Percentiles rank a stretch among this genome's conserved stretches.
These are phyloP conservation scores for Serinus canaria DNA, from an alignment of 2,113 vertebrate species.

Conservation along the genomic window DNA sequence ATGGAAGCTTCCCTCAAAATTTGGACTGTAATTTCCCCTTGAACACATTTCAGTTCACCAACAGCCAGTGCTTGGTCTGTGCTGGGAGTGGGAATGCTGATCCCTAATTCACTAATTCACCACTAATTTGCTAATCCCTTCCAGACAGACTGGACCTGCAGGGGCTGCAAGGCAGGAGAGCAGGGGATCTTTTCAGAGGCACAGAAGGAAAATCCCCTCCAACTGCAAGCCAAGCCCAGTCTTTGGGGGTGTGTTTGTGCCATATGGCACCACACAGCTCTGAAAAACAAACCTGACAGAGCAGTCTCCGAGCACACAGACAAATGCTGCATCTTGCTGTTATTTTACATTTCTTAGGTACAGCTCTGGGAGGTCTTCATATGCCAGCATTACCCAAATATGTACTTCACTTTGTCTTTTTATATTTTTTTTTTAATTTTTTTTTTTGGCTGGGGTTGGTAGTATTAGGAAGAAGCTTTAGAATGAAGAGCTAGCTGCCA, in stretches of 20 bases:
- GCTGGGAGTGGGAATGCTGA: rapidly evolving
- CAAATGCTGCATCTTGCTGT: not conserved
- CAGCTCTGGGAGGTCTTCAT: not conserved
- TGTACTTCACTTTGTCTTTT: not conserved
- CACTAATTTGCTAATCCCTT: not conserved
- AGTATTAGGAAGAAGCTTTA: not conserved
- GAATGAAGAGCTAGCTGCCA: not conserved
- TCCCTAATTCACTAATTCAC: not conserved
- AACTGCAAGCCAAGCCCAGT: not conserved
- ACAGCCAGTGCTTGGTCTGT: not conserved
- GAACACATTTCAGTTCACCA: not conserved
- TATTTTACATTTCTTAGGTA: not conserved
- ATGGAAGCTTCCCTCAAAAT: not conserved
- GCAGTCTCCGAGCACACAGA: not conserved
- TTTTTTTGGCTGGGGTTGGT: rapidly evolving
- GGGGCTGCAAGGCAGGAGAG: not conserved
- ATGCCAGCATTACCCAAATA: not conserved
- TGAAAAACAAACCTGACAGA: not conserved
- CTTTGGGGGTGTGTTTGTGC: not conserved
- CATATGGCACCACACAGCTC: not conserved
- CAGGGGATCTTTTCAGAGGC: not conserved
- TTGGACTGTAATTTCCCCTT: not conserved
- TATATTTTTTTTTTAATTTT: not conserved
- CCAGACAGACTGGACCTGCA: not conserved
- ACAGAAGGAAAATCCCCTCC: not conserved